Evolutionary conservation across 2,113 vertebrate genomes (phyloP), one percentile per base, ranked within the genome.

Genomic region (Pelecanus crispus): DNA sequence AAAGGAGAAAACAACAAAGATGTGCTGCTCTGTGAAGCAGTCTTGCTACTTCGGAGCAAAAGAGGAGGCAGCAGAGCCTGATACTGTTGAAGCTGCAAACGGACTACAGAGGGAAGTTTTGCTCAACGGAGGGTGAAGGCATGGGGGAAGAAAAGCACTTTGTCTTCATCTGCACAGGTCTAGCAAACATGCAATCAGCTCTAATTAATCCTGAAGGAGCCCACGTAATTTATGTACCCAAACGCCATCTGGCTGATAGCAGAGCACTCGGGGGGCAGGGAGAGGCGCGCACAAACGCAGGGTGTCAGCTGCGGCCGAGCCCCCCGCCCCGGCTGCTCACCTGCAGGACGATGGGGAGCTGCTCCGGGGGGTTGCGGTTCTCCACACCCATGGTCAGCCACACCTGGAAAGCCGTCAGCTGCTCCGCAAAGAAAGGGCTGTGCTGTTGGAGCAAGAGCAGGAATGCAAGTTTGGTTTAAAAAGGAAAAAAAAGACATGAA

Each of bases 301-400:
- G 14, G 6, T 12, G 66, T 7, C 52, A 7, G n/a, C 38, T 6
- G 44, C 6, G 42, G 73, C 72, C 13, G 28, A 59, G 42, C 28
- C 78, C 47, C 36, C 45, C 5, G 36, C 34, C 42, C 42, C 3
- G 5, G 32, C 9, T 2, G 17, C 97, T 87, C 97, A 99, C 99
- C 99, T 99, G 99, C 61, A 99, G 96, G 1, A 99, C 99, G 2
- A 99, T 99, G 34, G 99, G 99, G 19, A 99, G 99, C 97, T 99
- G 99, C 97, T 99, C 99, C 0, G 99, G 99, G 6, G 99, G 99
- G 96, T 99, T 99, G 92, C 99, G 98, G 98, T 99, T 99, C 97
- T 99, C 99, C 97, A 99, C 99, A 0, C 99, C 99, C 99, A 99
- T 99, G 5, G 99, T 99, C 90, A 99, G 95, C 99, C 99, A 99